phyloP scores from a whole-genome alignment of 2,113 vertebrate species.

The Antigone vipio region DNA sequence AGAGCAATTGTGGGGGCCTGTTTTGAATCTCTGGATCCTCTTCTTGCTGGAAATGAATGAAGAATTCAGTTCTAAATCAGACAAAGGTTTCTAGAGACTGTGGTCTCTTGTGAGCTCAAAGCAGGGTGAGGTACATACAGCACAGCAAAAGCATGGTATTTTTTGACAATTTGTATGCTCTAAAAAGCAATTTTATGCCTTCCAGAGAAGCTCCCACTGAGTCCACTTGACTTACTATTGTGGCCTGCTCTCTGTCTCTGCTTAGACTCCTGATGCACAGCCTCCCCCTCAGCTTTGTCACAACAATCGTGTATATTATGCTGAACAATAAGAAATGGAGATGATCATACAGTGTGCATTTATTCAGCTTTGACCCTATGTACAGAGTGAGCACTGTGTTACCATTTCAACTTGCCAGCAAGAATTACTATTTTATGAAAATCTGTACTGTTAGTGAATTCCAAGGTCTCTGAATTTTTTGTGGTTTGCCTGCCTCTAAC shows the following conservation, averaged over 20 bases:
- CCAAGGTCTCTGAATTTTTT: background rate
- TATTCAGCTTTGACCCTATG: background rate
- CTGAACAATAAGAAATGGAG: background rate
- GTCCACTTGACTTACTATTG: background rate
- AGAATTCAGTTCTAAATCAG: background rate
- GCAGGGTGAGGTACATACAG: background rate
- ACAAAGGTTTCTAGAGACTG: background rate
- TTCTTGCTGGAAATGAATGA: background rate
- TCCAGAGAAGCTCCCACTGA: background rate
- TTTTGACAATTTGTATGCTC: background rate
- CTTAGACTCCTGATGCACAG: background rate
- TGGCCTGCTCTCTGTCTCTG: background rate
- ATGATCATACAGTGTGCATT: background rate
- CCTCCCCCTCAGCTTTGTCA: background rate
- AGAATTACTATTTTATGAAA: constrained; percentile 20
- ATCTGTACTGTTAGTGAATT: background rate
- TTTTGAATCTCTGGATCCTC: background rate
- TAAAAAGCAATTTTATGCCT: constrained; percentile 15
- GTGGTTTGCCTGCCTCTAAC: background rate
- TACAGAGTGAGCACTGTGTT: background rate
- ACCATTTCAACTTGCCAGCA: background rate
- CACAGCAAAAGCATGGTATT: background rate
- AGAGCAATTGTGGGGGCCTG: background rate
- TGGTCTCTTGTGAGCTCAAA: background rate
- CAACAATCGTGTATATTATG: background rate